Evolutionary conservation across 2,888 invertebrate genomes (phyloP), one percentile per base, ranked within the genome.

Genomic region (Orchestes rusci): DNA sequence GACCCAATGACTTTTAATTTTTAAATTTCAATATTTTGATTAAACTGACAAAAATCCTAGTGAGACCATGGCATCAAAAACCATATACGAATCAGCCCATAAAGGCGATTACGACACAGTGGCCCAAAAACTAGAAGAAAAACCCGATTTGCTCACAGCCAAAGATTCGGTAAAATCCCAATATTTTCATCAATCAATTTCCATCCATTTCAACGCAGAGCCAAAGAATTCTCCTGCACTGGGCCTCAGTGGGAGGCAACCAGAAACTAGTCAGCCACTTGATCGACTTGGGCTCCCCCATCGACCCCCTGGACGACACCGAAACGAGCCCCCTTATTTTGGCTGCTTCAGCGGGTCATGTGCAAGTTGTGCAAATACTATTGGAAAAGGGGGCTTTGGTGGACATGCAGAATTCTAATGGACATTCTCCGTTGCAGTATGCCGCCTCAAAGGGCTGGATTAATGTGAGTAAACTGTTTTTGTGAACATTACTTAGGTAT

Each of bases 361-460:
- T 70, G 23, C 76, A 80, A 56, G 78, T 84, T 36, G 84, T 86
- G 0, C 72, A 74, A 39, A 63, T 79, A 2, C 67, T 91, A 13
- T 61, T 89, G 45, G 69, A 73, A 12, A 76, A 78, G 60, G 81
- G 81, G 29, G 86, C 84, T 10, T 71, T 84, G 65, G 75, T 89
- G 0, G 82, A 88, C 69, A 79, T 80, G 36, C 77, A 77, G 58
- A 84, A 82, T 40, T 68, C 65, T 47, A 78, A 82, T 45, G 87
- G 87, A 0, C 89, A 91, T 66, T 82, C 87, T 27, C 74, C 89
- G 5, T 66, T 92, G 38, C 89, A 89, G 61, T 90, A 91, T 72
- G 86, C 88, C 30, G 82, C 86, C 48, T 91, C 90, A 0, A 91
- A 90, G 69, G 84, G 86, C 45, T 82, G 83, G 74, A 69, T 74